Evolutionary conservation across 2,888 invertebrate species (phyloP), one percentile per base, ranked within the genome.

Genomic region (Epistrophe grossulariae): DNA sequence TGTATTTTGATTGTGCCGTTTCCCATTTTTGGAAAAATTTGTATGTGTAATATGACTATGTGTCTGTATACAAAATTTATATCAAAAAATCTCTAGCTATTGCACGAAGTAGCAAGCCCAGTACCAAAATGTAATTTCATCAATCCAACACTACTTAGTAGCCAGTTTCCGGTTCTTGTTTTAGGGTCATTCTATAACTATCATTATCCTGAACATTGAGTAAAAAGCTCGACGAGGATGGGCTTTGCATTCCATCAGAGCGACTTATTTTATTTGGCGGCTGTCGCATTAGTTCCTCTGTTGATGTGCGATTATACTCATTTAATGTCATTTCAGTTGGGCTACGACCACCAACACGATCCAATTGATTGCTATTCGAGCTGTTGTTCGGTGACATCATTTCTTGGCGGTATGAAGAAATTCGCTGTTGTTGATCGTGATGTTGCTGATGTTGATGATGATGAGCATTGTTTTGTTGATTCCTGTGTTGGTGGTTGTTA

Each of bases 141-240:
- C 38, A 62, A 4, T 60, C 50, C 66, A 15, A 28, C 48, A 66
- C n/a, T 38, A 31, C 35, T 89, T 89, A 93, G 89, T 92, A 93
- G 77, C 93, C 92, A 81, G 91, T 91, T 90, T 93, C 93, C 48
- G 93, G 93, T 89, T 93, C 93, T 89, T 93, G 92, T 89, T 93
- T 93, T 48, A 93, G 88, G 68, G 92, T 91, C 90, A 93, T 90
- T 68, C 92, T 92, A 90, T 92, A 92, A 52, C 90, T 89, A 71
- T 93, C 92, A n/a, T 72, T 88, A 60, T 90, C 90, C 48, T 90
- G 89, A 55, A 91, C 74, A 89, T 90, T 90, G 73, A 91, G 88
- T 89, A 90, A 90, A 79, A 90, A 92, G 72, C 72, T 79, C 64
- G 89, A 89, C 79, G 89, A 78, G 10, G 89, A 80, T 15, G 89